phyloP scores from a whole-genome alignment of 2,797 vertebrate genomes.

The Netta rufina region DNA sequence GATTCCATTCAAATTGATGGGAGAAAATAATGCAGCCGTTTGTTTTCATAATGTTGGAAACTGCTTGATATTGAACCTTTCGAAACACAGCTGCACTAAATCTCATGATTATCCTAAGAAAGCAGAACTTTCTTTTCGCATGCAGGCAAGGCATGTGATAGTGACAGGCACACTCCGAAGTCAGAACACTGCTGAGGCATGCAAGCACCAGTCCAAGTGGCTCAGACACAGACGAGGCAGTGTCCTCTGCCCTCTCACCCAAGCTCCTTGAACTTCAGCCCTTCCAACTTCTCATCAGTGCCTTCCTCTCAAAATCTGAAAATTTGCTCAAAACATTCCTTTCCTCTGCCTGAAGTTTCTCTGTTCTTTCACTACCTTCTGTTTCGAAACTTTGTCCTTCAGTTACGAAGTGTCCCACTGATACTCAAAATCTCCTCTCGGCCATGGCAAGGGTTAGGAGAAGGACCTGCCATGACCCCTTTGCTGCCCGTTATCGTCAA shows the following conservation, averaged over 20 bases:
- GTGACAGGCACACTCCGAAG: not conserved
- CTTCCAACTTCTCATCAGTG: not conserved
- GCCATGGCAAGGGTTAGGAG: not conserved
- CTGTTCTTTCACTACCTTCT: not conserved
- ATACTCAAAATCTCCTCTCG: not conserved
- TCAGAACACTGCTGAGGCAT: not conserved
- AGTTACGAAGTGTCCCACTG: not conserved
- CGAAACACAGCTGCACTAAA: conserved; percentile 15
- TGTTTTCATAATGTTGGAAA: conserved; percentile 21
- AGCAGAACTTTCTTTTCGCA: not conserved
- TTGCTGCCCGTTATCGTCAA: not conserved
- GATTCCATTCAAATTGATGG: not conserved
- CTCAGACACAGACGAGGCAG: not conserved
- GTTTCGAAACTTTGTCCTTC: not conserved
- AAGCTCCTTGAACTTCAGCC: conserved; percentile 38
- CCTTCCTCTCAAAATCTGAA: conserved; percentile 18
- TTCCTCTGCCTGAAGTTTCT: not conserved
- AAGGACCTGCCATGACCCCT: not conserved
- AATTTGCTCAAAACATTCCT: not conserved
- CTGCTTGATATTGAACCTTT: not conserved
- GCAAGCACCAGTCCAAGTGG: not conserved
- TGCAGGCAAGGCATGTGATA: not conserved
- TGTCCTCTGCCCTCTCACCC: conserved; percentile 31
- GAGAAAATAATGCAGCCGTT: not conserved
- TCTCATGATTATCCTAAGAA: not conserved